Base-by-base conservation (phyloP, 2,888 invertebrate species). In the Lasioglossum marginatum region DNA sequence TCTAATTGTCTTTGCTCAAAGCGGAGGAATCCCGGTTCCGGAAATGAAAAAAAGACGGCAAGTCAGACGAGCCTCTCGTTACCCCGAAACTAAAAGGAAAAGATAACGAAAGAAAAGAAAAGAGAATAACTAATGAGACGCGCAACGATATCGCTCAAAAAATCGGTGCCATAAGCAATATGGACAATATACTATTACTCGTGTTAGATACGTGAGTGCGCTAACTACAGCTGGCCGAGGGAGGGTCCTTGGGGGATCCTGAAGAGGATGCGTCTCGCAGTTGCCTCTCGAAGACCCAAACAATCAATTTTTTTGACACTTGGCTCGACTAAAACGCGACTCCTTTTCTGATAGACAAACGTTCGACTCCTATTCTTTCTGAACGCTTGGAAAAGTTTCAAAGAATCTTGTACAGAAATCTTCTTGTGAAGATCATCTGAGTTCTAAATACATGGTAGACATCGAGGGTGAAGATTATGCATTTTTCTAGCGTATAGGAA, bases 91-190 rank as follows among this genome's bases (percentile, higher is more conserved):
- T 19, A 27, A 27, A 48, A 14, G 73, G 80, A 27, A 57, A 45
- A 45, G 4, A 4, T 14, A 31, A 31, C 34, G 66, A 19, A 34
- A 66, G 60, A 14, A 60, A 31, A 14, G 48, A 52, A 19, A 34
- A 37, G 66, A 16, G 34, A 31, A 66, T 23, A 60, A 57, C n/a
- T 57, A 57, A 57, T 57, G 57, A 57, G n/a, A 63, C 77, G 83
- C 83, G 79, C 84, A 87, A 87, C 80, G 83, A 87, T 90, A 91
- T 91, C 91, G 93, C 93, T 94, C 93, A 91, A 93, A 66, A 92
- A 85, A 87, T 90, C 87, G 91, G 89, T 92, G 92, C 92, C 91
- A 91, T 91, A 93, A 93, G 93, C 93, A 94, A 94, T 94, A 93
- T 91, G 90, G 92, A 93, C 93, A 93, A 93, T 93, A 93, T 93